These are phyloP conservation scores for Allobates femoralis DNA, from an alignment of 2,797 vertebrate genomes.

Conservation along the genomic window DNA sequence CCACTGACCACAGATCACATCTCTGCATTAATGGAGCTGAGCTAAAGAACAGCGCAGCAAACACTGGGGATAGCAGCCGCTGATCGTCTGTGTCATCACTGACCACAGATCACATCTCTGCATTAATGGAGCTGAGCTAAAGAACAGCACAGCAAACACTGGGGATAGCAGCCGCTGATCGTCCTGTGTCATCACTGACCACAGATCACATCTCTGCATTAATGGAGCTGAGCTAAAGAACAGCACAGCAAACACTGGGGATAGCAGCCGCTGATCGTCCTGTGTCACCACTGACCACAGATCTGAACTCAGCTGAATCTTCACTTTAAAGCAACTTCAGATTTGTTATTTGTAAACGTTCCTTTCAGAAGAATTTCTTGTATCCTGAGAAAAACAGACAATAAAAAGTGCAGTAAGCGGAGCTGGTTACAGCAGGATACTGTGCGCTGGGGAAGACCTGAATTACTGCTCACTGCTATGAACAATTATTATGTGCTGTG, in stretches of 20 bases:
- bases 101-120: not conserved
- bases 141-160: too few relatives aligned
- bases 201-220: too few relatives aligned
- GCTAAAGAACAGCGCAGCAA: too few relatives aligned
- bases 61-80: too few relatives aligned
- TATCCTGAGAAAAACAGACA: not conserved
- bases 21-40: too few relatives aligned
- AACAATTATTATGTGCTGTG: not conserved
- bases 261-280: not conserved
- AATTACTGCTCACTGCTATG: not conserved
- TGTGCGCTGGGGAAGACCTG: not conserved
- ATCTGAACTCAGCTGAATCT: not conserved
- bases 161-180: too few relatives aligned
- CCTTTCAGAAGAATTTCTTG: not conserved
- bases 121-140: too few relatives aligned
- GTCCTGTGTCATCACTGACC: not conserved
- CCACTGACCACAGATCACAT: too few relatives aligned
- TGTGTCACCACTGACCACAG: not conserved
- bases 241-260: not conserved
- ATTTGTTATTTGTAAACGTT: not conserved
- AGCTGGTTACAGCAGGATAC: not conserved
- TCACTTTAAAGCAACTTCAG: not conserved
- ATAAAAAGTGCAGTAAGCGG: not conserved
- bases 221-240: not conserved
- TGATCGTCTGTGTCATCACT: too few relatives aligned